A percentile compares a stretch with the other conserved stretches of the same genome.
These are phyloP conservation scores for Hyla sarda DNA, from an alignment of 2,113 vertebrate genomes.

Conservation along the genomic window DNA sequence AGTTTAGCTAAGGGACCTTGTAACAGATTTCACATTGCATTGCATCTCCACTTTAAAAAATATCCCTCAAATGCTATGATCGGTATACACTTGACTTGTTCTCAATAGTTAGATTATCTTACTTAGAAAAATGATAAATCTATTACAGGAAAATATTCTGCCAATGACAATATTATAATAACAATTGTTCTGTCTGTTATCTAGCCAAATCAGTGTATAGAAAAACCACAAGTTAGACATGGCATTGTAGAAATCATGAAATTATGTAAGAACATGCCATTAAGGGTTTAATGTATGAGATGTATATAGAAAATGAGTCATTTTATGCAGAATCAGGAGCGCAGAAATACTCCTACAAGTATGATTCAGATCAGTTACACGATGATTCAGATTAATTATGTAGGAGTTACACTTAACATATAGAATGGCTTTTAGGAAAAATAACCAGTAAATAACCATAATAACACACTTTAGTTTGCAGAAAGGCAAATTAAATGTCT, in stretches of 20 bases:
- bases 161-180: neutral
- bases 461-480: neutral
- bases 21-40: too few relatives aligned
- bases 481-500: constrained; percentile 29
- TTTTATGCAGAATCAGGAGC: neutral
- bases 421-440: constrained; percentile 18
- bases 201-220: neutral
- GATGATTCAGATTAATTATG: constrained; percentile 43
- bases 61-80: neutral
- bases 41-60: too few relatives aligned
- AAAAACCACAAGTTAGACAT: neutral
- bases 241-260: neutral
- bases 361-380: constrained; percentile 41
- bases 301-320: constrained; percentile 30
- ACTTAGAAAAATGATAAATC: neutral
- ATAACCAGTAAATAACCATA: constrained; percentile 27
- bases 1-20: too few relatives aligned
- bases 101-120: neutral
- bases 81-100: neutral
- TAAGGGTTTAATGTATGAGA: neutral
- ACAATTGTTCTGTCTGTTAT: neutral
- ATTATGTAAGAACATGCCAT: neutral
- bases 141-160: neutral
- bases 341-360: constrained; percentile 31
- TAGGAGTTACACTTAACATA: constrained; percentile 39